Base-by-base conservation (phyloP, 2,113 vertebrate genomes). In the Orycteropus afer region DNA sequence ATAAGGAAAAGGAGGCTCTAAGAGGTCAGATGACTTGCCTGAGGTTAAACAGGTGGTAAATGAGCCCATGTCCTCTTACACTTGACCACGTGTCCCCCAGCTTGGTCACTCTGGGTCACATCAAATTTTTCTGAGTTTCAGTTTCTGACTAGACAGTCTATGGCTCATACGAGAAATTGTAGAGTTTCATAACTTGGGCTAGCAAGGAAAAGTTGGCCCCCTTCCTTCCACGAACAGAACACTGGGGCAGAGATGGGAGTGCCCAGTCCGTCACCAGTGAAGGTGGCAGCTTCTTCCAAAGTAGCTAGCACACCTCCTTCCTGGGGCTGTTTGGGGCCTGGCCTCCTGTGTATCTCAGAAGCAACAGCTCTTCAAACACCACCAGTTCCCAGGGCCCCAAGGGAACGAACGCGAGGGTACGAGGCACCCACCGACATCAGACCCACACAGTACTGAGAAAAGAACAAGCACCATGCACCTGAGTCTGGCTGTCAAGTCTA, bases 41-140 rank as follows among this genome's bases (percentile, higher is more conserved):
- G 17, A 63, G 57, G 7, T 73, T 42, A 7, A 7, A 27, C 0
- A 1, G n/a, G 10, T 17, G 18, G 61, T 7, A 5, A 3, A 22
- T 2, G 3, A 5, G 61, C 8, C 86, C 13, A 12, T 15, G 34
- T 53, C 42, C 81, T 17, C 18, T 32, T 53, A 82, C 17, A 74
- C 34, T 0, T 23, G 49, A 49, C 77, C 18, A 15, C 20, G 5
- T 49, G 17, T 5, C 27, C 67, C 49, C 27, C 4, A 51, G 11
- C 2, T 1, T 3, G 23, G 45, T 55, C 40, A 45, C 29, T 61
- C 71, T 77, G 8, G 10, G 29, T 23, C 25, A 40, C 0, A 0
- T 34, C 67, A n/a, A n/a, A 25, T 18, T 34, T 76, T 59, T 81
- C 86, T 15, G 37, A 94, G 59, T 37, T 89, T 77, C 34, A 6